Evolutionary conservation across 2,888 invertebrate genomes (phyloP).

Genomic region (Cosmia trapezina): DNA sequence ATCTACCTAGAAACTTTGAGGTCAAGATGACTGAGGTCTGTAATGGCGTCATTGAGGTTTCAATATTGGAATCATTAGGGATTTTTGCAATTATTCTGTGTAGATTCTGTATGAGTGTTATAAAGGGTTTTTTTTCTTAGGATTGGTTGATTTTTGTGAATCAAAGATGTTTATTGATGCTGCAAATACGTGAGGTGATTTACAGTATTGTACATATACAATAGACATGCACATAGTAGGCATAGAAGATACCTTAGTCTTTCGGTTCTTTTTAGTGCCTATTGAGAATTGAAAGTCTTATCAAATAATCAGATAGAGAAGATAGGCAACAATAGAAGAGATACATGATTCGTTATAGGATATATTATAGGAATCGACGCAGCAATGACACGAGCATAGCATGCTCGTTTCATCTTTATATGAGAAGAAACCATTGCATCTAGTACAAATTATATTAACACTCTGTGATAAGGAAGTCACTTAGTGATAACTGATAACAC

Average conservation of each 20-base stretch:
- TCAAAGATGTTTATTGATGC: background rate
- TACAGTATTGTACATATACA: background rate
- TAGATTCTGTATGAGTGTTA: background rate
- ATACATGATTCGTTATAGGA: too few relatives aligned
- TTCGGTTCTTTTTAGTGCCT: too few relatives aligned
- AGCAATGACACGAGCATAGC: too few relatives aligned
- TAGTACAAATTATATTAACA: background rate
- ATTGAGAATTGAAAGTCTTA: background rate
- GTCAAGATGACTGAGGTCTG: slow-evolving; percentile 59
- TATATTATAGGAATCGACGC: too few relatives aligned
- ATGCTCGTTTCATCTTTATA: background rate
- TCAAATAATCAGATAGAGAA: background rate
- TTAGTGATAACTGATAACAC: slow-evolving; percentile 6
- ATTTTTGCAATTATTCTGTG: slow-evolving; percentile 29
- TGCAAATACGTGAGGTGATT: background rate
- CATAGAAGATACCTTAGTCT: background rate
- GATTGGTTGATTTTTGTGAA: slow-evolving; percentile 3
- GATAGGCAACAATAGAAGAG: background rate
- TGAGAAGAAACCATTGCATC: background rate
- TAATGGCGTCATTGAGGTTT: slow-evolving; percentile 53
- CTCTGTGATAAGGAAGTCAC: slow-evolving; percentile 18
- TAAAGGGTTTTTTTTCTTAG: slow-evolving; percentile 1
- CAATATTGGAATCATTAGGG: slow-evolving; percentile 36
- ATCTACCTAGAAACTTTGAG: slow-evolving; percentile 60
- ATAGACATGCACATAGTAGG: too few relatives aligned